Conservation (phyloP, 2,113 vertebrate species). For the Heptranchias perlo region DNA sequence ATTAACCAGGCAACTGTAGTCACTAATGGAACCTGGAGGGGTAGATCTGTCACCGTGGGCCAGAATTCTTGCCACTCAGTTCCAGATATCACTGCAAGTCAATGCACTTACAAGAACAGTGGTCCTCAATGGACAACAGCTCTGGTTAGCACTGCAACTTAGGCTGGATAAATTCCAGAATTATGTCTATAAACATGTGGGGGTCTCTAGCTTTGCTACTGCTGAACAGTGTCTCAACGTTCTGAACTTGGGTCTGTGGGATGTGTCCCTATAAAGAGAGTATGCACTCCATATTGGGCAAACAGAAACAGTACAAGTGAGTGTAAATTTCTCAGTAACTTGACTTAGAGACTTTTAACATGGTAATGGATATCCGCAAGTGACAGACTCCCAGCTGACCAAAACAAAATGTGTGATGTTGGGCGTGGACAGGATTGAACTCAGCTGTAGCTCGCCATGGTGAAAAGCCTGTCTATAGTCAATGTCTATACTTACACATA, state of each 20-base stretch:
- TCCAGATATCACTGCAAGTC: neutral
- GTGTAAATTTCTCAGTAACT: neutral
- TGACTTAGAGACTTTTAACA: neutral
- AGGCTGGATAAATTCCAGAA: neutral
- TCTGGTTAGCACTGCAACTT: neutral
- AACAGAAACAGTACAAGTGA: neutral
- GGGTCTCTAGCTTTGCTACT: neutral
- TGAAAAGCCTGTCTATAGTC: too few relatives aligned
- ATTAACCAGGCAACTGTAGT: neutral
- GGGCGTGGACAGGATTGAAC: too few relatives aligned
- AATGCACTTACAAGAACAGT: neutral
- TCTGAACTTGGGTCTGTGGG: neutral
- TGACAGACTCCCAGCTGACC: too few relatives aligned
- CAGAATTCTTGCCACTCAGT: neutral
- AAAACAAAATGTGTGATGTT: too few relatives aligned
- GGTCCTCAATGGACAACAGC: neutral
- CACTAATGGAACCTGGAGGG: neutral
- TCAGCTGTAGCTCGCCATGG: too few relatives aligned
- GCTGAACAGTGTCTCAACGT: neutral
- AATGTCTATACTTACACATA: too few relatives aligned
- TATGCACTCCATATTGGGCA: neutral
- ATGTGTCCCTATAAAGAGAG: neutral
- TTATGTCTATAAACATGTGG: neutral
- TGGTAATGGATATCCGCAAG: too few relatives aligned
- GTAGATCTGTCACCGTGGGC: neutral